Conservation (phyloP, 2,113 vertebrate species). For the Aspiorhynchus laticeps region DNA sequence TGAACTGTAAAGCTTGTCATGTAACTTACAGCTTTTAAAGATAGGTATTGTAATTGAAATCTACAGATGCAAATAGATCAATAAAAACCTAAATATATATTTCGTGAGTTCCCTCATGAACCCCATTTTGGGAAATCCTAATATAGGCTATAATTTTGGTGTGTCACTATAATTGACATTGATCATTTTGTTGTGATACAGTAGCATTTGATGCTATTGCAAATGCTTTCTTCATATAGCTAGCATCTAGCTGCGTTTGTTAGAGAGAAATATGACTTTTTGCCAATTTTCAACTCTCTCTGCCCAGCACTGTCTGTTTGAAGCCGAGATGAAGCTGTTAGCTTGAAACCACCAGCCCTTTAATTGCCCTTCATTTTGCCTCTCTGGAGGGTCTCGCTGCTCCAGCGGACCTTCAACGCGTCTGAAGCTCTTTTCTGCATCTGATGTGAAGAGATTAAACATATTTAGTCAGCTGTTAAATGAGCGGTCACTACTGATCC, state of each 20-base stretch:
- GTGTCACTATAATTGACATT: not conserved
- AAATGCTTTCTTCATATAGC: not conserved
- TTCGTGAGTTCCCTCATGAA: no score
- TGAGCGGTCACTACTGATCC: conserved; percentile 6
- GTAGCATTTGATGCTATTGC: not conserved
- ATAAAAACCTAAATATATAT: not conserved
- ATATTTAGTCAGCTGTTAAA: conserved; percentile 30
- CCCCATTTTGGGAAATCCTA: no score
- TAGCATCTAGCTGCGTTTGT: not conserved
- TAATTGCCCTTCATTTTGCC: not conserved
- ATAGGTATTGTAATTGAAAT: no score
- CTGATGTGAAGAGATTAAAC: not conserved
- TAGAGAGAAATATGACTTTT: not conserved
- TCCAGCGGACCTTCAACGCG: not conserved
- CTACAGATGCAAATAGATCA: no score
- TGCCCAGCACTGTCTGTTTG: not conserved
- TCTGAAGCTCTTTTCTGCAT: not conserved
- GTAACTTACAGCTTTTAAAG: no score
- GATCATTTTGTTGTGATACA: not conserved
- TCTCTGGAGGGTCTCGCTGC: not conserved
- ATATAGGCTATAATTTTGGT: no score
- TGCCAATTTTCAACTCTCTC: not conserved
- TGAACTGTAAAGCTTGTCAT: no score
- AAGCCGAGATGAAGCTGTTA: not conserved
- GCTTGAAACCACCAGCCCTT: not conserved